Conservation (phyloP, 1,140 invertebrate genomes). For the Armadillidium nasatum region DNA sequence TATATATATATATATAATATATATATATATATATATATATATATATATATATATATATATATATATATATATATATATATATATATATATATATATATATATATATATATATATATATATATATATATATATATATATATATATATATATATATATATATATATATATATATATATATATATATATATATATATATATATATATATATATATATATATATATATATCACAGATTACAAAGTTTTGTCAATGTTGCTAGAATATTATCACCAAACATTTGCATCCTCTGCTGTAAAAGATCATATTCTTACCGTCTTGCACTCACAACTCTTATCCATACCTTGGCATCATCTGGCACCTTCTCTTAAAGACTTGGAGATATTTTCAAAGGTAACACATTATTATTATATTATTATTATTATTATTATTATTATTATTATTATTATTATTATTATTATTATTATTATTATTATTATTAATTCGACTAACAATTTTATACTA, state of each 20-base stretch:
- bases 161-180: too few relatives aligned
- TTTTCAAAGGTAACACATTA: constrained; percentile 60
- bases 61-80: too few relatives aligned
- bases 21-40: too few relatives aligned
- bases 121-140: too few relatives aligned
- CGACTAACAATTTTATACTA: too few relatives aligned
- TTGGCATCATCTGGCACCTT: constrained; percentile 68
- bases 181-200: too few relatives aligned
- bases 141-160: too few relatives aligned
- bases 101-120: too few relatives aligned
- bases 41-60: too few relatives aligned
- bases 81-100: too few relatives aligned
- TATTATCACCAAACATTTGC: constrained; percentile 68
- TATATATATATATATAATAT: too few relatives aligned
- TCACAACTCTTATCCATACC: constrained; percentile 62
- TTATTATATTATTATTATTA: background rate
- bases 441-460: constrained; percentile 9
- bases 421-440: background rate
- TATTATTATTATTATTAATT: constrained; percentile 12
- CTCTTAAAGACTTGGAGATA: constrained; percentile 63
- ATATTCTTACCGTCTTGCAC: constrained; percentile 64
- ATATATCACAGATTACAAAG: constrained; percentile 53
- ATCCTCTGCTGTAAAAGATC: constrained; percentile 61
- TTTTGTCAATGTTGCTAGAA: constrained; percentile 64
- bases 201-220: too few relatives aligned